phyloP scores from a whole-genome alignment of 2,797 vertebrate genomes.

The Cottoperca gobio region DNA sequence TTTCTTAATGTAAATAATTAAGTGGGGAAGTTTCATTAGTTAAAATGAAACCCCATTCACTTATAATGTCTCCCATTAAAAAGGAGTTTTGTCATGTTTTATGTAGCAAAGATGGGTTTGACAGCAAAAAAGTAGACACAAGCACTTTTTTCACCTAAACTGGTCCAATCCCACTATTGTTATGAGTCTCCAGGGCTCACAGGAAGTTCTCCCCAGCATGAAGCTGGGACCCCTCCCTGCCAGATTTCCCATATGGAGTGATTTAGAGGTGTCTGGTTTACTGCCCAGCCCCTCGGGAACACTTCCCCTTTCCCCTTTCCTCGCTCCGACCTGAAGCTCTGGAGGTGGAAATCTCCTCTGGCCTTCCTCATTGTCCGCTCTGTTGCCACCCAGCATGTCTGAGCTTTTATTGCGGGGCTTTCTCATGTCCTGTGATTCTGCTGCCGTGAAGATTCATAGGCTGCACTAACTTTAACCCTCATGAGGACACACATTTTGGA shows the following conservation, averaged over 20 bases:
- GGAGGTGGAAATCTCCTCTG: slow-evolving; percentile 63
- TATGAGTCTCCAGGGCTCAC: slow-evolving; percentile 58
- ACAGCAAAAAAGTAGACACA: slow-evolving; percentile 38
- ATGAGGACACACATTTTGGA: slow-evolving; percentile 17
- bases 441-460: slow-evolving; percentile 41
- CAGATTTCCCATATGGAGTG: slow-evolving; percentile 82
- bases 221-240: slow-evolving; percentile 62
- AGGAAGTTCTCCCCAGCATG: slow-evolving; percentile 72
- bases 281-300: slow-evolving; percentile 69
- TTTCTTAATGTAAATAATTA: too few species aligned
- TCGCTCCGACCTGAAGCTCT: slow-evolving; percentile 47
- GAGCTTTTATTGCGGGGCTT: slow-evolving; percentile 56
- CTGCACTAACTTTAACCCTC: slow-evolving; percentile 29
- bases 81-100: slow-evolving; percentile 9
- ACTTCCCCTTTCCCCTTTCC: slow-evolving; percentile 66
- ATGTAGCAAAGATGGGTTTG: neutral
- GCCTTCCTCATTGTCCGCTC: slow-evolving; percentile 69
- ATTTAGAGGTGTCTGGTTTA: slow-evolving; percentile 81
- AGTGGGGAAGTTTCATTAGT: too few species aligned
- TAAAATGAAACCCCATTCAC: too few species aligned
- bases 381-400: slow-evolving; percentile 59
- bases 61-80: neutral
- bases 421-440: slow-evolving; percentile 54
- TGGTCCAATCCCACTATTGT: slow-evolving; percentile 54
- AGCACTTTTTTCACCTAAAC: slow-evolving; percentile 54